Evolutionary conservation across 1,140 invertebrate genomes (phyloP).

Genomic region (Psilanteris sp.): DNA sequence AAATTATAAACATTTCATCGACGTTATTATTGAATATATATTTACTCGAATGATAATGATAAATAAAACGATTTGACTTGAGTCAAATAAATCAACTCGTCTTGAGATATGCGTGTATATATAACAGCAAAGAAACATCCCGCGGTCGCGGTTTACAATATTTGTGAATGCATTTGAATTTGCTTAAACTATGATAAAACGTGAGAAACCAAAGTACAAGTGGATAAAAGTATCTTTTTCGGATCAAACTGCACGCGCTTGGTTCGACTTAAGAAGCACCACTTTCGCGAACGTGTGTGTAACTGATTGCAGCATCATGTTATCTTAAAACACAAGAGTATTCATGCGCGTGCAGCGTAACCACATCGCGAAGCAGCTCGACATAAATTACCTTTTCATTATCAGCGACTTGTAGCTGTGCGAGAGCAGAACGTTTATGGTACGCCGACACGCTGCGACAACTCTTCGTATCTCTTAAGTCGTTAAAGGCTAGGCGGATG

Average conservation of each 20-base stretch:
- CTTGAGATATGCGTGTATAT: slow-evolving; percentile 13
- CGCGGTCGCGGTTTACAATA: slow-evolving; percentile 8
- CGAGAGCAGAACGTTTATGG: slow-evolving; percentile 58
- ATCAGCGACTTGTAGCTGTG: slow-evolving; percentile 65
- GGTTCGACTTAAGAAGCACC: slow-evolving; percentile 5
- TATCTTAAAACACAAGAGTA: slow-evolving; percentile 57
- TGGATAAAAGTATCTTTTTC: slow-evolving; percentile 20
- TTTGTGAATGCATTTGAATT: slow-evolving; percentile 22
- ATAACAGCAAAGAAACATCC: slow-evolving; percentile 22
- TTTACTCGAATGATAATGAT: too few relatives aligned
- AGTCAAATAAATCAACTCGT: slow-evolving; percentile 28
- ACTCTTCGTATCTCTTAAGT: slow-evolving; percentile 45
- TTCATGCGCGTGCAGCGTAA: slow-evolving; percentile 56
- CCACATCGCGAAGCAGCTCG: slow-evolving; percentile 40
- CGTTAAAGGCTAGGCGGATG: slow-evolving; percentile 43
- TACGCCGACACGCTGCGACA: slow-evolving; percentile 47
- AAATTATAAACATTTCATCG: too few relatives aligned
- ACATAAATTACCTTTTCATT: slow-evolving; percentile 73
- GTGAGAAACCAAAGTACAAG: slow-evolving; percentile 6
- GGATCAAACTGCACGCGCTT: slow-evolving; percentile 12
- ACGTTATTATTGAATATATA: too few relatives aligned
- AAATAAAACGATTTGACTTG: too few relatives aligned
- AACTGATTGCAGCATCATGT: slow-evolving; percentile 39
- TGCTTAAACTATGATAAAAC: neutral
- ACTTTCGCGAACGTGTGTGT: slow-evolving; percentile 8